Conservation (phyloP, 2,888 invertebrate species). For the Monoplex corrugatus region DNA sequence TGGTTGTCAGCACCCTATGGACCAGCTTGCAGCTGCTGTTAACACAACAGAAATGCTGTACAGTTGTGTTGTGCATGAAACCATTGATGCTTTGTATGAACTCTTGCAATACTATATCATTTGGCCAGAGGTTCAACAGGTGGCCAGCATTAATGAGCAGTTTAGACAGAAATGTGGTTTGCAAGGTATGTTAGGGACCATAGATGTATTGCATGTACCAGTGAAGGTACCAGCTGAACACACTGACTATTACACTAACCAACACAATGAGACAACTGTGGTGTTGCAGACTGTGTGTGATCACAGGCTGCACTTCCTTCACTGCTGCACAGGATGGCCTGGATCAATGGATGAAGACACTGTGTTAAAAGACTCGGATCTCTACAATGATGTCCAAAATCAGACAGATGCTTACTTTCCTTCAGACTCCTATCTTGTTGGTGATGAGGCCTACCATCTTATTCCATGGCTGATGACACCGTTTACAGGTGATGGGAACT, state of each 20-base stretch:
- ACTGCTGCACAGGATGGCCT: conserved; percentile 57
- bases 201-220: conserved; percentile 52
- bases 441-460: conserved; percentile 50
- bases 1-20: conserved; percentile 35
- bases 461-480: conserved; percentile 55
- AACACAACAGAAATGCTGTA: conserved; percentile 14
- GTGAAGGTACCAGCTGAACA: conserved; percentile 47
- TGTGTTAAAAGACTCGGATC: conserved; percentile 53
- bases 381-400: conserved; percentile 45
- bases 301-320: conserved; percentile 53
- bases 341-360: conserved; percentile 51
- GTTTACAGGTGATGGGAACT: conserved; percentile 22
- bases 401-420: conserved; percentile 48
- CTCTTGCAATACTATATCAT: conserved; percentile 48
- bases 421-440: conserved; percentile 47
- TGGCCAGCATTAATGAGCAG: neutral
- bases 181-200: conserved; percentile 50
- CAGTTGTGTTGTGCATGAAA: conserved; percentile 14
- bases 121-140: conserved; percentile 50
- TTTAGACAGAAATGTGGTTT: conserved; percentile 39
- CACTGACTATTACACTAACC: conserved; percentile 51
- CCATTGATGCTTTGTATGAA: conserved; percentile 46
- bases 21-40: conserved; percentile 45
- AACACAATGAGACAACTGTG: conserved; percentile 48
- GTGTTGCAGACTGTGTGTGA: conserved; percentile 54